A percentile compares a stretch with the other conserved stretches of the same genome.
phyloP scores from a whole-genome alignment of 2,797 vertebrate species.

The Rhadinocentrus ornatus region DNA sequence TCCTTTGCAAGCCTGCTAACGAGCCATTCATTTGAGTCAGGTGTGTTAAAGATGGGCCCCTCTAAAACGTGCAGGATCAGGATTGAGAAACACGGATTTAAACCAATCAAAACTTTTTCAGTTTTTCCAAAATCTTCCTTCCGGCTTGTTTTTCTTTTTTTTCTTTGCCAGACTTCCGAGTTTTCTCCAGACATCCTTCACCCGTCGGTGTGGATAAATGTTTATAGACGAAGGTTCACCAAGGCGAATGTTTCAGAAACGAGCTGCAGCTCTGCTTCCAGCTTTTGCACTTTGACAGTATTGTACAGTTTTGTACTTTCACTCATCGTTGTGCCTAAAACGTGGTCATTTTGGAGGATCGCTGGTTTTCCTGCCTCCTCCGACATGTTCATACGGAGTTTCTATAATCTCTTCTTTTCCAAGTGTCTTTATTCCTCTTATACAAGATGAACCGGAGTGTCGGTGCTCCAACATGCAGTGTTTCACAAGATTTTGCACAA shows the following conservation, averaged over 20 bases:
- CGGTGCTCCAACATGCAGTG: background rate
- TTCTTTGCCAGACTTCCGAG: too few species aligned
- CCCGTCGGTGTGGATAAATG: background rate
- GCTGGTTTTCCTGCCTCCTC: slow-evolving; percentile 5
- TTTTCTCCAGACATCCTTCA: too few species aligned
- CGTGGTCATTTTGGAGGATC: slow-evolving; percentile 12
- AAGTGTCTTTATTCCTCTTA: slow-evolving; percentile 34
- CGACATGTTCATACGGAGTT: slow-evolving; percentile 44
- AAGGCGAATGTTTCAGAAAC: background rate
- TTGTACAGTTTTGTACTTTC: slow-evolving; percentile 60
- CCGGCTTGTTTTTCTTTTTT: too few species aligned
- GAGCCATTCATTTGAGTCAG: too few species aligned
- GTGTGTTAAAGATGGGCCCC: too few species aligned
- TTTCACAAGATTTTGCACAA: slow-evolving; percentile 63
- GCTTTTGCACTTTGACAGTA: slow-evolving; percentile 52
- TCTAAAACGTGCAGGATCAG: too few species aligned
- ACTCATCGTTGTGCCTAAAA: slow-evolving; percentile 62
- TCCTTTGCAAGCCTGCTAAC: too few species aligned
- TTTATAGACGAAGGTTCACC: background rate
- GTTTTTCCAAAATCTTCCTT: too few species aligned
- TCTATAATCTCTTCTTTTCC: slow-evolving; percentile 49
- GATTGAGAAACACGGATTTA: too few species aligned
- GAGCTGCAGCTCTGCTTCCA: slow-evolving; percentile 37
- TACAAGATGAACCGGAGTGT: background rate
- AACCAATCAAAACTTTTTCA: too few species aligned